Evolutionary conservation across 1,140 invertebrate species (phyloP).

Genomic region (Microplitis mediator): DNA sequence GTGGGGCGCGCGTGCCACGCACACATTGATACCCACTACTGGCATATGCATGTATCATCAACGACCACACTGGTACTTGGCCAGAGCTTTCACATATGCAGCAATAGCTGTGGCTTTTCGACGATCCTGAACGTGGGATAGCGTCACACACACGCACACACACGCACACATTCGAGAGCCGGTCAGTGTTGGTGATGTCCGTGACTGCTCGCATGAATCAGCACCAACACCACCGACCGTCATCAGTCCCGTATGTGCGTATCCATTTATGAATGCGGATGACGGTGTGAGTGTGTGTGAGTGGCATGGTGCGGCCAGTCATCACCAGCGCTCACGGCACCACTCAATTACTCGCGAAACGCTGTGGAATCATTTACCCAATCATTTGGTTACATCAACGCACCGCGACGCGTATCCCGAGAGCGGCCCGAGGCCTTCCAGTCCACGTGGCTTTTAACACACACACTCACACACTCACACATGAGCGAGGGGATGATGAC

Average conservation of each 20-base stretch:
- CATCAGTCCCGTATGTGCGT: background rate
- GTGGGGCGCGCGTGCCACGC: slow-evolving; percentile 59
- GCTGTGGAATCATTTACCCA: slow-evolving; percentile 64
- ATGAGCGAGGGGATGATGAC: background rate
- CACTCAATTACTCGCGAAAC: slow-evolving; percentile 63
- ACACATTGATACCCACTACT: slow-evolving; percentile 31
- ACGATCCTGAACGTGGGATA: background rate
- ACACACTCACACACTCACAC: no score
- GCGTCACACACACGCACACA: slow-evolving; percentile 10
- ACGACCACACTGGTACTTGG: slow-evolving; percentile 31
- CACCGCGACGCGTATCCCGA: slow-evolving; percentile 31
- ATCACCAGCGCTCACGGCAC: slow-evolving; percentile 52
- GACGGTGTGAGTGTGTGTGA: background rate
- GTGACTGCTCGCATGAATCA: slow-evolving; percentile 15
- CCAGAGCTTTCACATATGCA: background rate
- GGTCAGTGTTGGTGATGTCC: slow-evolving; percentile 1
- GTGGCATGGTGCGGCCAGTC: slow-evolving; percentile 43
- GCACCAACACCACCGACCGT: no score
- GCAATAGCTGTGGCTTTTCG: slow-evolving; percentile 9
- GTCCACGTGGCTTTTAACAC: background rate
- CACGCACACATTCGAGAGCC: slow-evolving; percentile 1
- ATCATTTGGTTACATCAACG: slow-evolving; percentile 65
- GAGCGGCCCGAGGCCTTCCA: background rate
- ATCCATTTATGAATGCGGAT: no score
- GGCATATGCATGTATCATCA: slow-evolving; percentile 22